Base-by-base conservation (phyloP, 2,113 vertebrate species). In the Xiphias gladius region DNA sequence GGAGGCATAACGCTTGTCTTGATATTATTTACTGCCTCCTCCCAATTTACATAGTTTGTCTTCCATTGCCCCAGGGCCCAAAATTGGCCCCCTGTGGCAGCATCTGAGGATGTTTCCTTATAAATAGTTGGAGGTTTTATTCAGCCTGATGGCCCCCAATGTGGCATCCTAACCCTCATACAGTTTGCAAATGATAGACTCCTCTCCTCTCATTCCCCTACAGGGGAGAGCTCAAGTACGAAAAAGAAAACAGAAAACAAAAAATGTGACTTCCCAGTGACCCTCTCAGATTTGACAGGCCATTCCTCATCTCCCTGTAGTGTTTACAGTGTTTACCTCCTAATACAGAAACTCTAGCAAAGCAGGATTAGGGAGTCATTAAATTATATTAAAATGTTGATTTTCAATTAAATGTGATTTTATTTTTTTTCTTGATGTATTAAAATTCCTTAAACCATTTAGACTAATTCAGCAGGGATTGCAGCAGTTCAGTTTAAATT, bases 21-120 rank as follows among this genome's bases (percentile, higher is more conserved):
- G 46, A 82, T 79, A 66, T 86, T 92, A 92, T 95, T 95, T 95
- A 94, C 82, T 79, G 83, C 82, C 76, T 70, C 55, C 73, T 62
- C 30, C 76, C 84, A 78, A 55, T 73, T 78, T 59, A 80, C 86
- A 83, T 75, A 46, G 73, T 30, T 83, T 69, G 84, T 71, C 52
- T 79, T 77, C 66, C 30, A 54, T 52, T 30, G 79, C 72, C 76
- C 64, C 30, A 41, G 80, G 82, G 87, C 37, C 70, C 50, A 65
- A 50, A 73, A 84, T 75, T 68, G 70, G 79, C 50, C 80, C 71
- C 62, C 58, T 65, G 39, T 82, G 81, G 76, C 83, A 79, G 39
- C 39, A 70, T 80, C 50, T 67, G 74, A 37, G 67, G 69, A 81
- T 64, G 30, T 71, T 85, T 84, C n/a, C 55, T 77, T 68, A 48